Conservation (phyloP, 2,113 vertebrate species). For the Microcebus lehilahytsara region DNA sequence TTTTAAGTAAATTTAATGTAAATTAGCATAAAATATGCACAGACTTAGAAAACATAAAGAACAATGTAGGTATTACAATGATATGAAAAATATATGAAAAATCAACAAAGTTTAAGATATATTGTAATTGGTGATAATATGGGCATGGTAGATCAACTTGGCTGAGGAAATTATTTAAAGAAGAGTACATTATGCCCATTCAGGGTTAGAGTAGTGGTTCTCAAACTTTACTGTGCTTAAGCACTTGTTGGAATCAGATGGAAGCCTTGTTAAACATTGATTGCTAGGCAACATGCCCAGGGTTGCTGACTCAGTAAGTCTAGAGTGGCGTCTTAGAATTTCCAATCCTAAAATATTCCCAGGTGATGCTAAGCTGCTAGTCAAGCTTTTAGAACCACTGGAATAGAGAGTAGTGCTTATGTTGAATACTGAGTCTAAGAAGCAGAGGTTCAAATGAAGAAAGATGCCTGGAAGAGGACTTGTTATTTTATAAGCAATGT, state of each 20-base stretch:
- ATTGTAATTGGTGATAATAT: background rate
- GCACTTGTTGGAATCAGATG: background rate
- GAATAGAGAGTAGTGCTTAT: background rate
- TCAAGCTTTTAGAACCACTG: background rate
- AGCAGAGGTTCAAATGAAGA: background rate
- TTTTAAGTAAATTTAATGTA: too few relatives aligned
- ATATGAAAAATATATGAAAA: background rate
- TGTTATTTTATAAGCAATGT: background rate
- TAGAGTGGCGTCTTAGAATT: background rate
- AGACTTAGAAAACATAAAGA: too few relatives aligned
- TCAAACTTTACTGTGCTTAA: background rate
- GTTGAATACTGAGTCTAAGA: background rate
- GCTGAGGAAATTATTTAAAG: background rate
- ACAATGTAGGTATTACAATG: too few relatives aligned
- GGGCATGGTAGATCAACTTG: background rate
- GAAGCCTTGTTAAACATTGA: background rate
- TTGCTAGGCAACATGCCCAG: background rate
- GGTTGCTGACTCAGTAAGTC: background rate
- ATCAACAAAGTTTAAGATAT: background rate
- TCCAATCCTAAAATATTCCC: background rate
- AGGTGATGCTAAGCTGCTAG: background rate
- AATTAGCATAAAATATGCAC: too few relatives aligned
- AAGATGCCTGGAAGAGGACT: background rate
- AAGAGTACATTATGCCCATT: background rate
- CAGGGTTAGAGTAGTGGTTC: background rate